Evolutionary conservation across 2,113 vertebrate genomes (phyloP), one percentile per base, ranked within the genome.

Genomic region (Natator depressus): DNA sequence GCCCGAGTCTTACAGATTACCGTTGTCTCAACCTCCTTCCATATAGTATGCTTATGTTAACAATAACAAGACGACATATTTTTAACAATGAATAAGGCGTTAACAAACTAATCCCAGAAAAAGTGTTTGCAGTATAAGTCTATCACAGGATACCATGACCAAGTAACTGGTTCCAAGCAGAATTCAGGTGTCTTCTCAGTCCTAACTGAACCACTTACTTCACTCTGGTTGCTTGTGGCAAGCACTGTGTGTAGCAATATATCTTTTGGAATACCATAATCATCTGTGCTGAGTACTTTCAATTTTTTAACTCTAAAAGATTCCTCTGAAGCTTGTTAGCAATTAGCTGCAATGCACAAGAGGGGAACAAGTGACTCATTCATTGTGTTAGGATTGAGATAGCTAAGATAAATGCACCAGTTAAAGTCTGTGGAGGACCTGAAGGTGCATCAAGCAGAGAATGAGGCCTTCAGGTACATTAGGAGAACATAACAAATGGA

Each of bases 51-150:
- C 79, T 85, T 87, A 85, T 12, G 54, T 69, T 69, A 14, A 24
- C 42, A 86, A 46, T 65, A 89, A 79, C 4, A 51, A 89, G 82
- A 72, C 29, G 86, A 80, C 3, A 88, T 50, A 8, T 88, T 62
- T 84, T 62, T 76, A 84, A 84, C 13, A 25, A 84, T 78, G 1
- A 89, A 85, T 81, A 57, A 75, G 72, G 55, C 50, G 84, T 13
- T 47, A 95, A 82, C 12, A 88, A 95, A 93, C 13, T 62, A 80
- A 9, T 12, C 62, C 2, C 20, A 78, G 57, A 86, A 57, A 91
- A 92, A 29, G 25, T 27, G 35, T 80, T 65, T 53, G 51, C 69
- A 86, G 1, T 5, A 38, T 53, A 75, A 80, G 79, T 82, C 54
- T 57, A 88, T 42, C 59, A 50, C 31, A 78, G 38, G 62, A 69